phyloP scores from a whole-genome alignment of 2,888 invertebrate genomes.

The Drosophila kuntzei region DNA sequence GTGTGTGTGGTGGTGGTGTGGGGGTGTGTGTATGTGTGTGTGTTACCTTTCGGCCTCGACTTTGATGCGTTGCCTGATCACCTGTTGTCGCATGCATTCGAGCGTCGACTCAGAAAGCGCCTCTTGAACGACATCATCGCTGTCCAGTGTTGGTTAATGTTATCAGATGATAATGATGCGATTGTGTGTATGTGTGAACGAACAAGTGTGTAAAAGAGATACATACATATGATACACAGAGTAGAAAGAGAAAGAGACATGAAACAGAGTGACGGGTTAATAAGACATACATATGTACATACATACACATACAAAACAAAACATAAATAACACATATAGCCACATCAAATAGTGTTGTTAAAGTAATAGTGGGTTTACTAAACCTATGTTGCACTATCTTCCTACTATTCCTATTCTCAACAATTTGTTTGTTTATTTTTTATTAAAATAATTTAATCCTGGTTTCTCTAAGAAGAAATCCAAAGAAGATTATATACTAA shows the following conservation, averaged over 20 bases:
- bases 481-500: too few species aligned
- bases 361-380: too few species aligned
- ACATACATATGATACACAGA: slow-evolving; percentile 46
- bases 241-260: slow-evolving; percentile 45
- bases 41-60: slow-evolving; percentile 93
- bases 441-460: too few species aligned
- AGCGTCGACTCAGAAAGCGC: slow-evolving; percentile 92
- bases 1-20: slow-evolving; percentile 29
- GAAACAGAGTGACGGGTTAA: slow-evolving; percentile 41
- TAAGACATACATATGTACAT: slow-evolving; percentile 21
- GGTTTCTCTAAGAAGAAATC: too few species aligned
- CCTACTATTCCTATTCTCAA: too few species aligned
- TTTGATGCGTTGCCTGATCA: slow-evolving; percentile 91
- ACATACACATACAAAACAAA: slow-evolving; percentile 4
- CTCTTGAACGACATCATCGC: slow-evolving; percentile 85
- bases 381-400: too few species aligned
- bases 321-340: slow-evolving; percentile 6
- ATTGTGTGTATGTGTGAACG: slow-evolving; percentile 35
- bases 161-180: slow-evolving; percentile 21
- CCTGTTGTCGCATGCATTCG: slow-evolving; percentile 92
- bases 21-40: slow-evolving; percentile 23
- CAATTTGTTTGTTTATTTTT: too few species aligned
- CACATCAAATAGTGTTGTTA: slow-evolving; percentile 2
- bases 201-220: slow-evolving; percentile 38
- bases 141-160: slow-evolving; percentile 56